Conservation (phyloP, 37 sponge, comb jelly and placozoan species). For the Chondrilla cf. caribensis region DNA sequence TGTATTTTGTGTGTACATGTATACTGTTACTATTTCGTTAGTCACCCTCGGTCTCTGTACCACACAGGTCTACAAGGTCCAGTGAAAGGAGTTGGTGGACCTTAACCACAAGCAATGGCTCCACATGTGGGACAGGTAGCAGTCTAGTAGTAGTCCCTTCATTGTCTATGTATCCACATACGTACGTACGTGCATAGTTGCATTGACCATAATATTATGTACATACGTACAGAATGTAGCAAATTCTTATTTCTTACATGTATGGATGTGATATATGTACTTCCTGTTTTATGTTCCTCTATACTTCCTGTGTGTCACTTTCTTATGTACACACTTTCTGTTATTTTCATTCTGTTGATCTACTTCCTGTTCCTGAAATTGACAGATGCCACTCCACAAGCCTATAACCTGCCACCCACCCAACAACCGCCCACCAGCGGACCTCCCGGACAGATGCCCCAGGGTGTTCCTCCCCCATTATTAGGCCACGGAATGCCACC, state of each 20-base stretch:
- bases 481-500: slow-evolving; percentile 77
- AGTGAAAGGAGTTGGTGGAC: too few species aligned
- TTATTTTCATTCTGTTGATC: neutral
- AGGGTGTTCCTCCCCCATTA: neutral
- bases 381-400: slow-evolving; percentile 36
- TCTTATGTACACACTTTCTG: neutral
- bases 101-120: slow-evolving; percentile 73
- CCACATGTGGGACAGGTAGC: slow-evolving; percentile 63
- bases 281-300: neutral
- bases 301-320: too few species aligned
- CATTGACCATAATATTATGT: neutral
- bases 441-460: slow-evolving; percentile 32
- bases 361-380: neutral
- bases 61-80: slow-evolving; percentile 73
- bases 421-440: slow-evolving; percentile 26
- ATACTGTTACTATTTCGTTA: too few species aligned
- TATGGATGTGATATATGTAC: neutral
- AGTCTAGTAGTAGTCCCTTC: neutral
- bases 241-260: neutral
- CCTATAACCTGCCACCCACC: slow-evolving; percentile 58
- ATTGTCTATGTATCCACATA: neutral
- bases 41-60: neutral
- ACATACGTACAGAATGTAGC: neutral
- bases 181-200: too few species aligned
- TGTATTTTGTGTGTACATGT: too few species aligned